A percentile compares a stretch with the other conserved stretches of the same genome.
phyloP scores from a whole-genome alignment of 2,113 vertebrate genomes.

The Gnathonemus longibarbis region DNA sequence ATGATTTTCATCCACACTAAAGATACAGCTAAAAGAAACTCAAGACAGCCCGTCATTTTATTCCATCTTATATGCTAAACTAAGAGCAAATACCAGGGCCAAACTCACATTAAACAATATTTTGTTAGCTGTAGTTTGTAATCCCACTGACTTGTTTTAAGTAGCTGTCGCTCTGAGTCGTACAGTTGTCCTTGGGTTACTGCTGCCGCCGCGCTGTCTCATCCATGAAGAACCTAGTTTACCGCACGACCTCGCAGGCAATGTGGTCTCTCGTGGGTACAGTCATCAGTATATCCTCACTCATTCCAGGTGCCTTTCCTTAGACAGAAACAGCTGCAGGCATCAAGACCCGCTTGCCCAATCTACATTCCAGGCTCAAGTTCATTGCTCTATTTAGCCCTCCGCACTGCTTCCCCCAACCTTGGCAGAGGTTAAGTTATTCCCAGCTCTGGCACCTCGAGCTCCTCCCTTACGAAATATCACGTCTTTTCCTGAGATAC shows the following conservation, averaged over 20 bases:
- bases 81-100: background rate
- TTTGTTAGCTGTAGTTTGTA: background rate
- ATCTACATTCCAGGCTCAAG: constrained; percentile 1
- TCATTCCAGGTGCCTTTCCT: background rate
- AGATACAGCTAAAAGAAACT: background rate
- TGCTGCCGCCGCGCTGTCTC: background rate
- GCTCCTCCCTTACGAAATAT: background rate
- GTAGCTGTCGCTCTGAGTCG: background rate
- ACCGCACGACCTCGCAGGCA: background rate
- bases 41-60: background rate
- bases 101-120: background rate
- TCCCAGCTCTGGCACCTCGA: background rate
- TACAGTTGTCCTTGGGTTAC: background rate
- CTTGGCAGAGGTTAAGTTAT: constrained; percentile 1
- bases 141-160: background rate
- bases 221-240: background rate
- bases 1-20: background rate
- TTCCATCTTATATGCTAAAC: background rate
- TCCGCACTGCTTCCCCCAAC: background rate
- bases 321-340: constrained; percentile 13
- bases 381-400: constrained; percentile 5
- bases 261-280: background rate
- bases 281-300: background rate
- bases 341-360: constrained; percentile 12
- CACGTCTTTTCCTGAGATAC: background rate